phyloP scores from a whole-genome alignment of 2,797 vertebrate species.

The Pitangus sulphuratus region DNA sequence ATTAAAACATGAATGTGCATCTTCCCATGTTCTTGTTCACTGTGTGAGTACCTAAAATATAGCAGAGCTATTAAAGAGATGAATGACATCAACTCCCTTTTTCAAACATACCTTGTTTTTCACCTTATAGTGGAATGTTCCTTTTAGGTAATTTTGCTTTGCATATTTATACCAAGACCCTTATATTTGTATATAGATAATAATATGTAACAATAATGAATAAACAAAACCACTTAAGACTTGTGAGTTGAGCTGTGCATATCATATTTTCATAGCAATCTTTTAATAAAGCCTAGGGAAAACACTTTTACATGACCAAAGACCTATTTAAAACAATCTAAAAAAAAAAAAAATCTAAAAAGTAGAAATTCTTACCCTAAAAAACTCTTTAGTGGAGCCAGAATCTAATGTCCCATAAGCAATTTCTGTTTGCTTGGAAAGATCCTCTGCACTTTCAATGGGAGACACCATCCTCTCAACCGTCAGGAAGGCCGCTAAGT shows the following conservation, averaged over 20 bases:
- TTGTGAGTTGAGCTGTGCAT: neutral
- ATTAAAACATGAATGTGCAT: neutral
- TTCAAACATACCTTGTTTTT: neutral
- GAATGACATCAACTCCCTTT: neutral
- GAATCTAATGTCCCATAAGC: constrained; percentile 98
- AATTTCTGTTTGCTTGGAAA: constrained; percentile 98
- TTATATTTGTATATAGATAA: neutral
- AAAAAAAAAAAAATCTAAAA: constrained; percentile 19
- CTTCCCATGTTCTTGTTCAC: neutral
- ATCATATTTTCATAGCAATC: neutral
- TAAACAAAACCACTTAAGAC: neutral
- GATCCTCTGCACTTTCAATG: constrained; percentile 97
- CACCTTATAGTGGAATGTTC: neutral
- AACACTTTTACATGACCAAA: neutral
- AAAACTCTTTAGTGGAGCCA: constrained; percentile 98
- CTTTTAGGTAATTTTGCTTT: neutral
- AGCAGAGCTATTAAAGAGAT: neutral
- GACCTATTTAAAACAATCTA: neutral
- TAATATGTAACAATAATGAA: neutral
- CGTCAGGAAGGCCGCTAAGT: constrained; percentile 99
- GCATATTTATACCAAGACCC: neutral
- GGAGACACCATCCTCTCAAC: constrained; percentile 99
- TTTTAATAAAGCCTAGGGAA: neutral
- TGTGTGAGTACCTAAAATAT: neutral
- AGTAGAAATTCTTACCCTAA: constrained; percentile 88